A percentile compares a stretch with the other conserved stretches of the same genome.
Evolutionary conservation across 2,888 invertebrate species (phyloP).

Genomic region (Cheilosia vernalis): DNA sequence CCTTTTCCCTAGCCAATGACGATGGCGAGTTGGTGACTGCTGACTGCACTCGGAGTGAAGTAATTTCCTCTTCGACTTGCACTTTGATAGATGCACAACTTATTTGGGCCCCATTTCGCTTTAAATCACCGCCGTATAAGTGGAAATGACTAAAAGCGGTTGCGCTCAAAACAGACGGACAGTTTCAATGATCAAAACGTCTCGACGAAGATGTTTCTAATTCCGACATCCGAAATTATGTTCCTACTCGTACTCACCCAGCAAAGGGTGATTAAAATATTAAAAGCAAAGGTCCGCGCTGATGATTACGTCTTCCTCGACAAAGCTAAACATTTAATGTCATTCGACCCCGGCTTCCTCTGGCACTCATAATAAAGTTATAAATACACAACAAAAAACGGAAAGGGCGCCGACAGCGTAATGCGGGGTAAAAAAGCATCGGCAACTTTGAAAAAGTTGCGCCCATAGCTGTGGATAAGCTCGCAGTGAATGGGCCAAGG

Average conservation of each 20-base stretch:
- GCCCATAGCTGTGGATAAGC: conserved; percentile 17
- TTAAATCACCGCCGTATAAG: neutral
- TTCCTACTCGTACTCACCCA: neutral
- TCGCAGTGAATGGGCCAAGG: conserved; percentile 47
- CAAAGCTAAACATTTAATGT: conserved; percentile 11
- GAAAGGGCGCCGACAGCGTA: neutral
- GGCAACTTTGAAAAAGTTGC: conserved; percentile 24
- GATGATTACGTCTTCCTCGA: neutral
- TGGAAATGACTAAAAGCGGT: neutral
- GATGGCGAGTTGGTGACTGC: neutral
- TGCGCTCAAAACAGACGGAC: neutral
- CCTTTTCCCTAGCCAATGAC: neutral
- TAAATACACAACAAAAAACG: conserved; percentile 24
- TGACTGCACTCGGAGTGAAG: conserved; percentile 49
- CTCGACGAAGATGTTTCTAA: neutral
- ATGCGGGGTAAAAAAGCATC: conserved; percentile 13
- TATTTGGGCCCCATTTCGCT: conserved; percentile 14
- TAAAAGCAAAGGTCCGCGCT: neutral
- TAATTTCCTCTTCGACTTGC: conserved; percentile 48
- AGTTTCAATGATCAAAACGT: conserved; percentile 10
- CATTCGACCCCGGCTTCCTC: conserved; percentile 17
- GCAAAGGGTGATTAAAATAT: neutral
- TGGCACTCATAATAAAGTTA: conserved; percentile 39
- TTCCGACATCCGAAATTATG: neutral
- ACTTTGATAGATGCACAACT: conserved; percentile 37